These are phyloP conservation scores for Pseudochirops cupreus DNA, from an alignment of 2,797 vertebrate species.

Conservation along the genomic window DNA sequence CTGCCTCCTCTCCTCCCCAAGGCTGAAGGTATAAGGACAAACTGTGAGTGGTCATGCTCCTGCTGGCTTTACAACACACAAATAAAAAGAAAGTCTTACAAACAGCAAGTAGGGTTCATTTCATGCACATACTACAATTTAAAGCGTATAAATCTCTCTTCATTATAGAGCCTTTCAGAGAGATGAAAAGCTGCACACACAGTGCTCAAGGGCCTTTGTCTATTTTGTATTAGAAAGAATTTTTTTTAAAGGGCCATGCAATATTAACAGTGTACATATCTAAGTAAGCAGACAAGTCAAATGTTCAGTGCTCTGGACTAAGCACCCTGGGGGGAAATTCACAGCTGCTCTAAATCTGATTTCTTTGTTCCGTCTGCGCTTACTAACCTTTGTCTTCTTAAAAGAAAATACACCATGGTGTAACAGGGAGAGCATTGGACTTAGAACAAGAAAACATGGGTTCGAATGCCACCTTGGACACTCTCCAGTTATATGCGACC, in stretches of 20 bases:
- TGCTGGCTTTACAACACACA: slow-evolving; percentile 47
- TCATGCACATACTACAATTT: slow-evolving; percentile 54
- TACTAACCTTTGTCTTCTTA: not conserved
- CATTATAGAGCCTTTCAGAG: slow-evolving; percentile 65
- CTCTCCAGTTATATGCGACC: not conserved
- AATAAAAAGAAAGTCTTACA: slow-evolving; percentile 51
- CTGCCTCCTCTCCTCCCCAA: not conserved
- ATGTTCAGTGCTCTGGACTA: not conserved
- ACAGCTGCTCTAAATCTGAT: not conserved
- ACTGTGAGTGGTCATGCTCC: slow-evolving; percentile 12
- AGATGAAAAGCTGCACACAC: slow-evolving; percentile 29
- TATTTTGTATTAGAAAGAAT: slow-evolving; percentile 24
- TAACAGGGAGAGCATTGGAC: not conserved
- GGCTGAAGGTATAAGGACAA: slow-evolving; percentile 32
- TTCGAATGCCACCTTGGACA: not conserved
- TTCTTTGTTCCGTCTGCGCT: rapidly evolving
- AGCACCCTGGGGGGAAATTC: not conserved
- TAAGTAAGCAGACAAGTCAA: not conserved
- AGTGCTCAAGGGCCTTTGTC: slow-evolving; percentile 41
- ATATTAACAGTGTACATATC: not conserved
- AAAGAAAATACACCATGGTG: not conserved
- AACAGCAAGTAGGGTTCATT: slow-evolving; percentile 55
- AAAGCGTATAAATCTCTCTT: slow-evolving; percentile 66
- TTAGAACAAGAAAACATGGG: not conserved
- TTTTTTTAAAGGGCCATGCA: slow-evolving; percentile 44